phyloP scores from a whole-genome alignment of 2,797 vertebrate species.

The Numenius phaeopus region DNA sequence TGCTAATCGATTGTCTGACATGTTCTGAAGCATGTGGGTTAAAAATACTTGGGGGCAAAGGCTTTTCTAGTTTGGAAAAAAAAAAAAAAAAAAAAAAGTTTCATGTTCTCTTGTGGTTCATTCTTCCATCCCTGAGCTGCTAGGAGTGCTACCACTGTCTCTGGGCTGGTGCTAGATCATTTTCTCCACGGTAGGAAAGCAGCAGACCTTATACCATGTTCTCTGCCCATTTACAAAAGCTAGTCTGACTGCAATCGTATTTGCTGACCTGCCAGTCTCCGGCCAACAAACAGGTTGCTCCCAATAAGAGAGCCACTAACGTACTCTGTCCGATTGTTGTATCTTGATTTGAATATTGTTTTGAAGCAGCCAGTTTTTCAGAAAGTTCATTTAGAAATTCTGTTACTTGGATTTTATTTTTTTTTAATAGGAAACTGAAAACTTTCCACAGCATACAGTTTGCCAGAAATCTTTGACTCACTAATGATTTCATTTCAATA shows the following conservation, averaged over 20 bases:
- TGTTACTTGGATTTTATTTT: not conserved
- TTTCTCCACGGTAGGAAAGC: not conserved
- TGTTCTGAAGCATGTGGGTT: constrained; percentile 10
- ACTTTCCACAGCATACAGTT: not conserved
- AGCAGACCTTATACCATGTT: not conserved
- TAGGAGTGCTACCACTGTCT: not conserved
- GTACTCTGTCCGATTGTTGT: not conserved
- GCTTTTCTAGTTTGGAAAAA: not conserved
- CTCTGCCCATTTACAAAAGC: not conserved
- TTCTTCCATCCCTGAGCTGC: not conserved
- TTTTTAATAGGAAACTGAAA: not conserved
- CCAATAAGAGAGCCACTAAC: not conserved
- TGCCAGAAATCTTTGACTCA: not conserved
- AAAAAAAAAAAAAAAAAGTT: not conserved
- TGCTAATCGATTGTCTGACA: constrained; percentile 43
- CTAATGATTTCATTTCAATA: not conserved
- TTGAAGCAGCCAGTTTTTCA: not conserved
- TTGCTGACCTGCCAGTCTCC: not conserved
- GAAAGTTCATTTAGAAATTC: not conserved
- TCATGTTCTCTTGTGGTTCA: not conserved
- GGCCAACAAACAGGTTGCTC: not conserved
- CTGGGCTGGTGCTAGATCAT: not conserved
- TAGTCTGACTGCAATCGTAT: not conserved
- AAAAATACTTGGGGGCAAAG: constrained; percentile 16
- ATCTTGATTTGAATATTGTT: not conserved